Percentiles rank a stretch among this genome's conserved stretches.
Conservation (phyloP, 2,113 vertebrate genomes). For the Calidris pugnax region DNA sequence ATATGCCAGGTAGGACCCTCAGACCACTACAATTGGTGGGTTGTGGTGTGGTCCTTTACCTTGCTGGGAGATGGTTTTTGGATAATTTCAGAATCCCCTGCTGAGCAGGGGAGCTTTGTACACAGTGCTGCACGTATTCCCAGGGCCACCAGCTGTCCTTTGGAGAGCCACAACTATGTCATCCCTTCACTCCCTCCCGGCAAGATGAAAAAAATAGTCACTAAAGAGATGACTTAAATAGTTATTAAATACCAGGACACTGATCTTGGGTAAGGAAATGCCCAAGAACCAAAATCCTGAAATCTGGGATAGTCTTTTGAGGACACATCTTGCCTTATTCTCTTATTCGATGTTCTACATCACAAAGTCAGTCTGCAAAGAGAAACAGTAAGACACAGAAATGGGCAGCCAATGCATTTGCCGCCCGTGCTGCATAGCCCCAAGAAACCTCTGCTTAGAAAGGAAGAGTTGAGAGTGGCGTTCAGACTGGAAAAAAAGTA, state of each 20-base stretch:
- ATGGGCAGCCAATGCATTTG: background rate
- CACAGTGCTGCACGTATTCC: background rate
- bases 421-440: background rate
- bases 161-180: fast-evolving
- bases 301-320: background rate
- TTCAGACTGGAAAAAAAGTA: background rate
- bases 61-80: background rate
- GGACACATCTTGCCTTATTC: background rate
- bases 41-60: background rate
- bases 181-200: background rate
- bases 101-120: too few relatives aligned
- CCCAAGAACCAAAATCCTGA: background rate
- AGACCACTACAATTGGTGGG: background rate
- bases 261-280: background rate
- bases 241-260: background rate
- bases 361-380: background rate
- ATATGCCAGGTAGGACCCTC: background rate
- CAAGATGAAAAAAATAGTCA: background rate
- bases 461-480: background rate
- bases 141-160: background rate
- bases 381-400: background rate
- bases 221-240: background rate
- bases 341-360: background rate
- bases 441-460: background rate
- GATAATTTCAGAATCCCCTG: background rate